Conservation (phyloP, 2,113 vertebrate genomes). For the Laticauda laticaudata region DNA sequence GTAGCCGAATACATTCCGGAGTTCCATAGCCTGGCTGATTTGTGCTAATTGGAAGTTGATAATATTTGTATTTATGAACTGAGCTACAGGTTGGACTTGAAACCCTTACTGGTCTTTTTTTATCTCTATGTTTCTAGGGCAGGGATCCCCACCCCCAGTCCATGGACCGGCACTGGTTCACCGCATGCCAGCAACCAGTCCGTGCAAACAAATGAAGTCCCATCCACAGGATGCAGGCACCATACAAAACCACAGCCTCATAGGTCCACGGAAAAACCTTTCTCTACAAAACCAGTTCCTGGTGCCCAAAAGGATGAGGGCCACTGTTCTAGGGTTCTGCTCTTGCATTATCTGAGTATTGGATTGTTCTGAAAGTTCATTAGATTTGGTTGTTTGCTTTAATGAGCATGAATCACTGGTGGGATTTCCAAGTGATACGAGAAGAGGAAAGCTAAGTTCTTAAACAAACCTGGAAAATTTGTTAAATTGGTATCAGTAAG, state of each 20-base stretch:
- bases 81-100: not conserved
- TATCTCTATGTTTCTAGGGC: not conserved
- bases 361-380: not conserved
- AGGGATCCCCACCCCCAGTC: too few species aligned
- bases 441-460: not conserved
- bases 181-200: too few species aligned
- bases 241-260: too few species aligned
- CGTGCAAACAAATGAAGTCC: too few species aligned
- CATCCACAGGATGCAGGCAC: too few species aligned
- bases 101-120: not conserved
- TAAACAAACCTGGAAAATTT: not conserved
- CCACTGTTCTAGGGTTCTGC: not conserved
- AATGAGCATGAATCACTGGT: not conserved
- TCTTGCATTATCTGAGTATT: not conserved
- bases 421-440: not conserved
- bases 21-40: too few species aligned
- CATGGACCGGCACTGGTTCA: too few species aligned
- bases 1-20: too few species aligned
- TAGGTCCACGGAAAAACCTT: too few species aligned
- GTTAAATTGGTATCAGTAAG: not conserved
- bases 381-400: not conserved
- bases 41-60: too few species aligned
- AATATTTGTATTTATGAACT: not conserved
- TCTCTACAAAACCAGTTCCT: too few species aligned
- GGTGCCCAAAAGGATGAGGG: too few species aligned